Base-by-base conservation (phyloP, 2,797 vertebrate genomes). In the Podarcis siculus region DNA sequence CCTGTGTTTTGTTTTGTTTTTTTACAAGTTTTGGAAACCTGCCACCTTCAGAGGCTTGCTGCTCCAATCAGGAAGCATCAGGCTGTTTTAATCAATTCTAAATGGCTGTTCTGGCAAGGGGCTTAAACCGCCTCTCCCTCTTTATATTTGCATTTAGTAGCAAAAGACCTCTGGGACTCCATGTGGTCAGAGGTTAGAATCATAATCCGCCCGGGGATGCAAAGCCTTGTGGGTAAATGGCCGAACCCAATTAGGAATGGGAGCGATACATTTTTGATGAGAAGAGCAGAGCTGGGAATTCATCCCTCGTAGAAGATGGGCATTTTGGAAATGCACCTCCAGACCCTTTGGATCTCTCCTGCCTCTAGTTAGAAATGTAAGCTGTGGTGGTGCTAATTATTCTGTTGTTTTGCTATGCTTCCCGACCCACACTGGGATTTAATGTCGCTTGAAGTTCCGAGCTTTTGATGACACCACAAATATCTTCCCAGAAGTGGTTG, bases 171-270 rank as follows among this genome's bases (percentile, higher is more conserved):
- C 27, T 55, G 81, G 87, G 73, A 71, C 5, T 23, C 71, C 67
- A n/a, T 71, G 72, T 73, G 67, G 21, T 30, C 79, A 86, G 67
- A 78, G 86, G 83, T 82, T 87, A 88, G 45, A 78, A 45, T 86
- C 61, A 37, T 78, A 78, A 79, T 82, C 79, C 42, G 30, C n/a
- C 72, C 32, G 32, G 72, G 75, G 45, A 27, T 82, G 79, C 72
- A 79, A 64, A n/a, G 72, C 72, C 42, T 88, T 72, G 78, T 82
- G 79, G 84, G 61, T 82, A 72, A 58, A 78, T 66, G 49, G 77
- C 39, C 35, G 83, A 83, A 49, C 78, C 78, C 89, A 72, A 79
- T 82, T 82, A 78, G 71, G 21, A 85, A 71, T 27, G 39, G 32
- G n/a, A 42, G 15, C 64, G 37, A 73, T 80, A 42, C 81, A 80